A percentile compares a stretch with the other conserved stretches of the same genome.
Conservation (phyloP, 30 jellyfish, hydroid and myxozoan species). For the Aurelia sp. region DNA sequence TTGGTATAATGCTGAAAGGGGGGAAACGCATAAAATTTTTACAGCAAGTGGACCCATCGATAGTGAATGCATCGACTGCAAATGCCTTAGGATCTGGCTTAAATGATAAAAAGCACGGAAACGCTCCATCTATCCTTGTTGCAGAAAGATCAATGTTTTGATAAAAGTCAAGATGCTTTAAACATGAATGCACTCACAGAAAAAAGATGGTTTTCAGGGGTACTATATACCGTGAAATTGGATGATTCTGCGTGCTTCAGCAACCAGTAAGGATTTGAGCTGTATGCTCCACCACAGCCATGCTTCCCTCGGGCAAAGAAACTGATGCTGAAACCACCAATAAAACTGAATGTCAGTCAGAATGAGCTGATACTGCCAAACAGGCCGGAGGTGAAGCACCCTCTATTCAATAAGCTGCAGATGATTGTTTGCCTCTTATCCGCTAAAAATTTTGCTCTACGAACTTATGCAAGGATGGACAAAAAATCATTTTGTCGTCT, state of each 20-base stretch:
- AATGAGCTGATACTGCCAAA: slow-evolving; percentile 18
- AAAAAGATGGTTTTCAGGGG: no score
- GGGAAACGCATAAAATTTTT: slow-evolving; percentile 31
- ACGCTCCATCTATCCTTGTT: no score
- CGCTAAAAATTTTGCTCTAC: slow-evolving; percentile 5
- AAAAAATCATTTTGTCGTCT: slow-evolving; percentile 20
- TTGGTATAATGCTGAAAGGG: no score
- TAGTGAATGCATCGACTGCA: no score
- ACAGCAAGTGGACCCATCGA: slow-evolving; percentile 12
- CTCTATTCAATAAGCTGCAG: slow-evolving; percentile 8
- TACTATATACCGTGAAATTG: no score
- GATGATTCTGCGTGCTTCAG: no score
- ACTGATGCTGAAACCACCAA: slow-evolving; percentile 9
- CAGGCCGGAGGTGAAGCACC: slow-evolving; percentile 23
- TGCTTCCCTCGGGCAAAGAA: slow-evolving; percentile 6
- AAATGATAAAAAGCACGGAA: no score
- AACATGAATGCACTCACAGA: no score
- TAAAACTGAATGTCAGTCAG: background rate
- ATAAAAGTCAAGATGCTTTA: no score
- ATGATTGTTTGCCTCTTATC: slow-evolving; percentile 39
- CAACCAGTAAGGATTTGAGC: no score
- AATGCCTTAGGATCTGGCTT: no score
- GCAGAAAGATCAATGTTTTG: no score
- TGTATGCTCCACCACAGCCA: slow-evolving; percentile 54
- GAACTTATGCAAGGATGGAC: slow-evolving; percentile 2